These are phyloP conservation scores for Callyntrura sp. DNA, from an alignment of 2,888 invertebrate species.

Conservation along the genomic window DNA sequence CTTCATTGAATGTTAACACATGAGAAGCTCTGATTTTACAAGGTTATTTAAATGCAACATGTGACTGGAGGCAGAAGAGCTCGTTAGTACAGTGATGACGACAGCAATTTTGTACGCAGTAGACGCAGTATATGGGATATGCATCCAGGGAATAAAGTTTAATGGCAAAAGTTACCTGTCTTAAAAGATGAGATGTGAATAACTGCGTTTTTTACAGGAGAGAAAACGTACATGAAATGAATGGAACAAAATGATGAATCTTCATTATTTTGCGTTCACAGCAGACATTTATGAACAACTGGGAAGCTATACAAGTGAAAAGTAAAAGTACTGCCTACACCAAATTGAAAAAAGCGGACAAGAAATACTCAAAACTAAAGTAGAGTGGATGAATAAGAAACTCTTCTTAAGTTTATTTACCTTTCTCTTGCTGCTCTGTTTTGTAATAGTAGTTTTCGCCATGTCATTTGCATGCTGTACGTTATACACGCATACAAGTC, in stretches of 20 bases:
- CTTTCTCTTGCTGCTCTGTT: background rate
- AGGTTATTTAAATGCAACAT: conserved; percentile 4
- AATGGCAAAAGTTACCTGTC: too few species aligned
- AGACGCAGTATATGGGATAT: too few species aligned
- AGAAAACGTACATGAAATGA: too few species aligned
- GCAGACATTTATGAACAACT: background rate
- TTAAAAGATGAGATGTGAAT: too few species aligned
- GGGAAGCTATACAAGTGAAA: background rate
- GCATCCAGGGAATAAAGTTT: too few species aligned
- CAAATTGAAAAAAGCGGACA: background rate
- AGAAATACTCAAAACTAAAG: background rate
- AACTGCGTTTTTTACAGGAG: too few species aligned
- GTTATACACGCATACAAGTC: background rate
- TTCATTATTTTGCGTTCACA: background rate
- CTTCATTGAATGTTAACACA: background rate
- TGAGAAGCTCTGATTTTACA: background rate
- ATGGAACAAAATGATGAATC: background rate
- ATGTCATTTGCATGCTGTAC: background rate
- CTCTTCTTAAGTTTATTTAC: background rate
- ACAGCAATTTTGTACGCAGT: too few species aligned
- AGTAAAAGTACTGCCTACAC: background rate
- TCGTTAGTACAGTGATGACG: background rate
- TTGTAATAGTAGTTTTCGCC: background rate
- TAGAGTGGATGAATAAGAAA: conserved; percentile 1
- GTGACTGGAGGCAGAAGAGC: background rate